A percentile compares a stretch with the other conserved stretches of the same genome.
Evolutionary conservation across 2,113 vertebrate species (phyloP).

Genomic region (Nycticryphes semicollaris): DNA sequence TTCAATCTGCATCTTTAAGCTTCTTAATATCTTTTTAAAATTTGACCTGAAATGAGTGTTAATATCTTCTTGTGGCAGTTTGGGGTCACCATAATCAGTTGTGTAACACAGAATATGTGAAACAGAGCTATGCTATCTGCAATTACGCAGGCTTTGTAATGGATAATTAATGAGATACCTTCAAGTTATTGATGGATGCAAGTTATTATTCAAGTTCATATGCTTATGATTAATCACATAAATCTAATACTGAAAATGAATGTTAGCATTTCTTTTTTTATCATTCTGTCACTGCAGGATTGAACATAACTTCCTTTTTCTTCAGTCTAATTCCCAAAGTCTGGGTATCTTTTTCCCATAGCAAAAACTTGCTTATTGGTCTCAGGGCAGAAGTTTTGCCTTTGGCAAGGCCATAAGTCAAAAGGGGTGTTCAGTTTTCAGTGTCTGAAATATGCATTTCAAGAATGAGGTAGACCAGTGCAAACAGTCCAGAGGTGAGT

Average conservation of each 20-base stretch:
- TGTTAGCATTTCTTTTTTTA: not conserved
- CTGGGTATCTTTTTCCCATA: not conserved
- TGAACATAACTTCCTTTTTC: not conserved
- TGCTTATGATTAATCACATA: not conserved
- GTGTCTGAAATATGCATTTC: not conserved
- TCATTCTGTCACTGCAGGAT: not conserved
- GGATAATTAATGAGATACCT: not conserved
- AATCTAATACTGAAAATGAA: not conserved
- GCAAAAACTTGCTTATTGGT: not conserved
- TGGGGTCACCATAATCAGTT: not conserved
- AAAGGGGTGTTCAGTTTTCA: not conserved
- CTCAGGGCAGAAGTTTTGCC: not conserved
- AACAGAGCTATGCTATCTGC: not conserved
- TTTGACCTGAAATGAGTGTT: not conserved
- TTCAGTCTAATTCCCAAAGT: not conserved
- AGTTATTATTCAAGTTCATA: not conserved
- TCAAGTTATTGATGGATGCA: not conserved
- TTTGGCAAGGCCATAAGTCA: not conserved
- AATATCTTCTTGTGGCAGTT: not conserved
- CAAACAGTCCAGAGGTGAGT: not conserved
- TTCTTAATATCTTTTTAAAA: not conserved
- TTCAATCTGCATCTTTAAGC: not conserved
- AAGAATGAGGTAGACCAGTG: not conserved
- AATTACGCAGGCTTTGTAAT: not conserved
- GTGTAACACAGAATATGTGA: not conserved